Base-by-base conservation (phyloP, 2,888 invertebrate species). In the Pyrgus malvae region DNA sequence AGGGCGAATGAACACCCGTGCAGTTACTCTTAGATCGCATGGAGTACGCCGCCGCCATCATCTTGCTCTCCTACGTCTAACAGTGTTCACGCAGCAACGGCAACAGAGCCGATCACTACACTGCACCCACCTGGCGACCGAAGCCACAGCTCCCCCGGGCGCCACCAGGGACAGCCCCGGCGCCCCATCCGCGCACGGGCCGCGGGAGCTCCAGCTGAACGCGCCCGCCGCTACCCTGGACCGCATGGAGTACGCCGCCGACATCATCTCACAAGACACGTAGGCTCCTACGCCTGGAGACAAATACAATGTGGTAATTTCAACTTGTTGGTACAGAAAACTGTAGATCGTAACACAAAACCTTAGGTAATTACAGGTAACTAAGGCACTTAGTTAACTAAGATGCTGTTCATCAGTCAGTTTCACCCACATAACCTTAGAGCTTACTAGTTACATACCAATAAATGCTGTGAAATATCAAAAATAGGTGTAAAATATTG, bases 181-280 rank as follows among this genome's bases (percentile, higher is more conserved):
- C 45, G 95, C 97, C 25, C 99, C 99, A 81, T 99, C 98, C 41
- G 95, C 91, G 74, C 93, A 95, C 58, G 96, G 98, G 70, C 95
- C 97, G 58, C 97, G 92, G n/a, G 96, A 96, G 56, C 95, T 94
- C 97, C 97, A 97, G 38, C 96, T 96, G 85, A 97, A 99, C 7
- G 97, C 95, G 86, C 95, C 96, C 48, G 95, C 95, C 14, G 96
- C 93, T 64, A 96, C 85, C 78, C 94, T 95, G 75, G 95, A 93
- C 40, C 97, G 92, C 90, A 99, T 92, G 0, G 98, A 96, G 90
- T 99, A 99, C 76, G 98, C 97, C 1, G 98, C 97, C 48, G 94
- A 91, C 97, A 98, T 98, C 98, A 99, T 99, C 73, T 98, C 97
- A 0, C 98, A 97, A 0, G 98, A 98, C 58, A 99, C 97, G 86